Conservation (phyloP, 23 tunicate genomes). For the Halocynthia aurantium region DNA sequence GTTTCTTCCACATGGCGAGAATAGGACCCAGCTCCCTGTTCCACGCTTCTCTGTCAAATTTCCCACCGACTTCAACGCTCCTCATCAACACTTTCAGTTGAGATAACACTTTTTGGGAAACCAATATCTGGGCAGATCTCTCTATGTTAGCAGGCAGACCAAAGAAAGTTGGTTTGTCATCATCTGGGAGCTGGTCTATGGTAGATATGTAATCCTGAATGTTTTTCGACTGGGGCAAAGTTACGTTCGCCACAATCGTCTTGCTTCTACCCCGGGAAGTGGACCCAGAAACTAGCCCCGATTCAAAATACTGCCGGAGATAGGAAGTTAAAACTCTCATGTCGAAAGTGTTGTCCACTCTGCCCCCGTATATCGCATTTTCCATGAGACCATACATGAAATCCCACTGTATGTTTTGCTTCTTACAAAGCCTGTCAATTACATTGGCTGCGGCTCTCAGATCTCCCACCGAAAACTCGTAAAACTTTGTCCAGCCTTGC, state of each 20-base stretch:
- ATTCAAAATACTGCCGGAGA: constrained; percentile 58
- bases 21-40: constrained; percentile 61
- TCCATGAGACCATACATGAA: constrained; percentile 90
- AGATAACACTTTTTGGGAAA: constrained; percentile 52
- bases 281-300: constrained; percentile 35
- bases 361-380: constrained; percentile 88
- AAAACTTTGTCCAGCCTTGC: constrained; percentile 93
- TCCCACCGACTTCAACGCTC: constrained; percentile 72
- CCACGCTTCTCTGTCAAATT: constrained; percentile 93
- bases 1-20: constrained; percentile 65
- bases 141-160: constrained; percentile 91
- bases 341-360: constrained; percentile 88
- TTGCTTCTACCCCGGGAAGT: constrained; percentile 27
- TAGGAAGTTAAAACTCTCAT: constrained; percentile 67
- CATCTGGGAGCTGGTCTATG: constrained; percentile 64
- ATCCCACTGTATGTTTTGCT: constrained; percentile 56
- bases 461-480: constrained; percentile 89
- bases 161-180: constrained; percentile 65
- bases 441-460: constrained; percentile 80
- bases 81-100: constrained; percentile 77
- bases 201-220: constrained; percentile 58
- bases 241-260: constrained; percentile 38
- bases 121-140: constrained; percentile 66
- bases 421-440: constrained; percentile 47
- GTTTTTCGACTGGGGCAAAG: constrained; percentile 55